Evolutionary conservation across 2,113 vertebrate genomes (phyloP), one percentile per base, ranked within the genome.

Genomic region (Columba livia): DNA sequence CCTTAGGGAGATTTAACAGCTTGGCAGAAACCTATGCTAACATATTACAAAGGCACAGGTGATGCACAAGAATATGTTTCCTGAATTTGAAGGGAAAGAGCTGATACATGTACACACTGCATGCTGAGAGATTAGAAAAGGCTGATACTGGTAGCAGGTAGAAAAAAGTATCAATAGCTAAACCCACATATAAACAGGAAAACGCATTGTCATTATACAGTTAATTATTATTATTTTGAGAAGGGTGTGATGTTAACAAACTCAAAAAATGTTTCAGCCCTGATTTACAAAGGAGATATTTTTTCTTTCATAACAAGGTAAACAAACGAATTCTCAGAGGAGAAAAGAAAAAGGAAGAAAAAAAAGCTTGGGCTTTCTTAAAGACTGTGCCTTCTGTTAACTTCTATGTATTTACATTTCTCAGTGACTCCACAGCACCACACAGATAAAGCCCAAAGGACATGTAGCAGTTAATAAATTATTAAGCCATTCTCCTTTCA

Each of bases 391-490:
- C 60, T 92, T 92, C 79, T 91, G 62, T 85, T 86, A 96, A 93
- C 58, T 90, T 91, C 79, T 90, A 53, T 67, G 38, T 95, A 95
- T 97, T 97, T 97, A 94, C 82, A 86, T 61, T 47, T 73, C 83
- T 88, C 85, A 88, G 83, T 66, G 86, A 96, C 93, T 97, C 92
- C 54, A 89, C 51, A 86, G 77, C 97, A 93, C 95, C 93, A 94
- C 92, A 97, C 79, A 88, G 96, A 95, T 72, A 92, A 97, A 97
- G 90, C 97, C 97, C 96, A 90, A 80, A 97, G 96, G 97, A 97
- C 94, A 97, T 74, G 92, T 53, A 94, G 90, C 94, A 89, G 82
- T 96, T 97, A 96, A 97, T 98, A 94, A 98, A 98, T 97, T 97
- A 98, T 97, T 92, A 96, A 98, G 85, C 65, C 28, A 4, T 71